These are phyloP conservation scores for Calypte anna DNA, from an alignment of 2,113 vertebrate species.

Conservation along the genomic window DNA sequence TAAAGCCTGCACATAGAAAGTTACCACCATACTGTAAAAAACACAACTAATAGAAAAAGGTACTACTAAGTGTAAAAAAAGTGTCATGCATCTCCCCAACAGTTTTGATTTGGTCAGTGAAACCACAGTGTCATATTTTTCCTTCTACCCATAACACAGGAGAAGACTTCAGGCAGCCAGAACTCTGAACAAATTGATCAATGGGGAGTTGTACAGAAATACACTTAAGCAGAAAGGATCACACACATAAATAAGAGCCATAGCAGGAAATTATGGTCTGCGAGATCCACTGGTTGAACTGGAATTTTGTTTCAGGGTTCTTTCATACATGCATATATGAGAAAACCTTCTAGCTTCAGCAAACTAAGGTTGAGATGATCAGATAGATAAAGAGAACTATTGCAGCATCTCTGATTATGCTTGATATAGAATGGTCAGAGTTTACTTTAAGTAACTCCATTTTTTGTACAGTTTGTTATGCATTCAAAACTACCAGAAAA, in stretches of 20 bases:
- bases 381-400: neutral
- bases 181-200: neutral
- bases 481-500: neutral
- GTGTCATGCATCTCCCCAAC: neutral
- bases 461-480: neutral
- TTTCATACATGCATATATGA: neutral
- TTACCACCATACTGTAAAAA: neutral
- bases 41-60: neutral
- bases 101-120: neutral
- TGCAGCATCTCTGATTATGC: neutral
- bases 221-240: neutral
- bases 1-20: neutral
- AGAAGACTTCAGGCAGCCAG: neutral
- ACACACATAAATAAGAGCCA: accelerated
- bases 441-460: neutral
- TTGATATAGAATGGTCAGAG: neutral
- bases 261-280: neutral
- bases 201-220: neutral
- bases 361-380: neutral
- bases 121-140: neutral
- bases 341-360: neutral
- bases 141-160: neutral
- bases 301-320: neutral
- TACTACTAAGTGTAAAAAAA: neutral
- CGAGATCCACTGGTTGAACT: neutral